Conservation (phyloP, 1,140 invertebrate genomes). For the Harlomillsia oculata region DNA sequence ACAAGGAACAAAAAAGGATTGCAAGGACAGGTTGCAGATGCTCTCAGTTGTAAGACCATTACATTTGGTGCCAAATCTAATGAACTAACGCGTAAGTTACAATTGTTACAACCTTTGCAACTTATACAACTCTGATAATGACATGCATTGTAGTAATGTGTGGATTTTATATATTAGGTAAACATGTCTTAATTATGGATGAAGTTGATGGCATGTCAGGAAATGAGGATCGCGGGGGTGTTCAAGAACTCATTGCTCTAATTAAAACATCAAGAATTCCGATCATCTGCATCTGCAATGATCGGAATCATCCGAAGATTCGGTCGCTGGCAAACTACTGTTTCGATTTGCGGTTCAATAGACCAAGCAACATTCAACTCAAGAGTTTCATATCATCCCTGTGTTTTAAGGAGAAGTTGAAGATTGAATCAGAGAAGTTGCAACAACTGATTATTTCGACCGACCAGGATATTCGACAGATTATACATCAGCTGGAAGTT, state of each 20-base stretch:
- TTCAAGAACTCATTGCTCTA: conserved; percentile 84
- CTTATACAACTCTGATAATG: too few species aligned
- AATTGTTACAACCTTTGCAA: too few species aligned
- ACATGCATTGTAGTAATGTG: too few species aligned
- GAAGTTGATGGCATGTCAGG: conserved; percentile 99
- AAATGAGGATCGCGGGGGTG: conserved; percentile 94
- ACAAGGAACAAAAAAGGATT: conserved; percentile 83
- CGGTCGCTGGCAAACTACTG: conserved; percentile 86
- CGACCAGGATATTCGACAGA: conserved; percentile 88
- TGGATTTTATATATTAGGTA: too few species aligned
- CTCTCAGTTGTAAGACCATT: conserved; percentile 63
- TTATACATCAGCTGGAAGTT: conserved; percentile 76
- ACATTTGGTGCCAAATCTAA: conserved; percentile 35
- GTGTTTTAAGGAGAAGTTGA: conserved; percentile 83
- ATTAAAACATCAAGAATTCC: conserved; percentile 87
- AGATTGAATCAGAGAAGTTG: conserved; percentile 63
- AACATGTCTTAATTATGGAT: conserved; percentile 95
- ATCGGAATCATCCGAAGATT: conserved; percentile 88
- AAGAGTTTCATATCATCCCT: conserved; percentile 83
- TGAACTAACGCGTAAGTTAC: conserved; percentile 1
- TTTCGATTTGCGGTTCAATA: conserved; percentile 77
- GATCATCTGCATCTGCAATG: conserved; percentile 98
- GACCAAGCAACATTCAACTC: conserved; percentile 81
- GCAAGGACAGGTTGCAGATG: conserved; percentile 66
- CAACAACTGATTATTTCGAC: conserved; percentile 76